Percentiles rank a stretch among this genome's conserved stretches.
These are phyloP conservation scores for Globodera rostochiensis DNA, from an alignment of 1,140 invertebrate genomes.

Conservation along the genomic window DNA sequence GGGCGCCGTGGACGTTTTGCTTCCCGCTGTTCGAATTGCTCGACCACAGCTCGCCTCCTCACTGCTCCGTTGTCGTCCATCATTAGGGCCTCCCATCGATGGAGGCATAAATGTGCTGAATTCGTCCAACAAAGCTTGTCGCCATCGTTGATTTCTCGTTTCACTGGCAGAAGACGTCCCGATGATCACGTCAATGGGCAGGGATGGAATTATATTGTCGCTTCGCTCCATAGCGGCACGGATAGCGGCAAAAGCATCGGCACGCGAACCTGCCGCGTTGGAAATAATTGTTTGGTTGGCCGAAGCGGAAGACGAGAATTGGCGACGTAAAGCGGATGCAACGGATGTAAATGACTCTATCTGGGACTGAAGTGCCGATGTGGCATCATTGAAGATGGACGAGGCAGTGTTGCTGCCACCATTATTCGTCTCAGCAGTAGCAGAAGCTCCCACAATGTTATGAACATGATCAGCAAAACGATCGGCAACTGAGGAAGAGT, in stretches of 20 bases:
- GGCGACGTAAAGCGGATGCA: conserved; percentile 41
- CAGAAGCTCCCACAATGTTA: not conserved
- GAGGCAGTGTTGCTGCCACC: conserved; percentile 17
- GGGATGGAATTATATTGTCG: not conserved
- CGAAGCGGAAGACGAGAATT: conserved; percentile 32
- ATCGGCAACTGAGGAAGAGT: conserved; percentile 18
- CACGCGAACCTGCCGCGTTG: not conserved
- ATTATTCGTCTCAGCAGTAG: not conserved
- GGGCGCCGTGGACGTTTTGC: conserved; percentile 45
- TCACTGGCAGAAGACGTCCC: conserved; percentile 13
- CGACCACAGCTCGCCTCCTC: conserved; percentile 10
- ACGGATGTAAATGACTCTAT: conserved; percentile 45
- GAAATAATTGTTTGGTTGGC: not conserved
- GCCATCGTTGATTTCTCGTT: conserved; percentile 31
- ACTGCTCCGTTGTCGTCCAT: not conserved
- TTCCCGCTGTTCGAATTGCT: conserved; percentile 40
- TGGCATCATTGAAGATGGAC: conserved; percentile 26
- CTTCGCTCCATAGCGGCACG: conserved; percentile 19
- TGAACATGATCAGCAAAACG: conserved; percentile 11
- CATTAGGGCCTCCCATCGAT: not conserved
- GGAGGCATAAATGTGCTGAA: conserved; percentile 20
- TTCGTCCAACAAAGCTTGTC: conserved; percentile 40
- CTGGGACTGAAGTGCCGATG: conserved; percentile 26
- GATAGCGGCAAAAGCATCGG: conserved; percentile 16
- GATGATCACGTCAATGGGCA: conserved; percentile 13